Conservation (phyloP, 2,888 invertebrate genomes). For the Beris chalybata region DNA sequence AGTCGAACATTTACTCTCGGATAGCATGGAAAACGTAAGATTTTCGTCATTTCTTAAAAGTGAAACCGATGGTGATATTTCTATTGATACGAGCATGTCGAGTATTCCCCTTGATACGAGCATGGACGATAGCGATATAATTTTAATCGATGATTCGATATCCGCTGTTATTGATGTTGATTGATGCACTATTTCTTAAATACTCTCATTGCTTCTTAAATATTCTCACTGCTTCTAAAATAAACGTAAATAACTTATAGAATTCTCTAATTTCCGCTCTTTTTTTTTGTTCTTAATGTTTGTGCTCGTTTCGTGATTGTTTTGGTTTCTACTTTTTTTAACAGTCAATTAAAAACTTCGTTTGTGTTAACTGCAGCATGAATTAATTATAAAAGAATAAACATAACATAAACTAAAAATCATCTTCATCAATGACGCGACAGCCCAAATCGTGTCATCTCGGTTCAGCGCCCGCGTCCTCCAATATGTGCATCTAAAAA, state of each 20-base stretch:
- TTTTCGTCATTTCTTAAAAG: conserved; percentile 5
- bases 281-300: background rate
- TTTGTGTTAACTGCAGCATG: too few species aligned
- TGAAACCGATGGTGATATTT: conserved; percentile 5
- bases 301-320: conserved; percentile 7
- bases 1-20: conserved; percentile 1
- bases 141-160: conserved; percentile 1
- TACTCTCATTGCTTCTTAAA: background rate
- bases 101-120: conserved; percentile 7
- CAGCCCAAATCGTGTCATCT: too few species aligned
- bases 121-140: conserved; percentile 12
- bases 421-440: too few species aligned
- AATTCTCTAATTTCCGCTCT: too few species aligned
- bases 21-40: conserved; percentile 17
- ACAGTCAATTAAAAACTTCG: too few species aligned
- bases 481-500: too few species aligned
- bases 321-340: background rate
- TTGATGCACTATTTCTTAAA: background rate
- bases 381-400: too few species aligned
- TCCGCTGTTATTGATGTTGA: background rate
- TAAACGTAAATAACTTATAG: background rate
- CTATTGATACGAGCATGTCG: conserved; percentile 11
- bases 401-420: too few species aligned
- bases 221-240: background rate
- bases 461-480: too few species aligned